phyloP scores from a whole-genome alignment of 2,888 invertebrate genomes.

The Epinotia ramella region DNA sequence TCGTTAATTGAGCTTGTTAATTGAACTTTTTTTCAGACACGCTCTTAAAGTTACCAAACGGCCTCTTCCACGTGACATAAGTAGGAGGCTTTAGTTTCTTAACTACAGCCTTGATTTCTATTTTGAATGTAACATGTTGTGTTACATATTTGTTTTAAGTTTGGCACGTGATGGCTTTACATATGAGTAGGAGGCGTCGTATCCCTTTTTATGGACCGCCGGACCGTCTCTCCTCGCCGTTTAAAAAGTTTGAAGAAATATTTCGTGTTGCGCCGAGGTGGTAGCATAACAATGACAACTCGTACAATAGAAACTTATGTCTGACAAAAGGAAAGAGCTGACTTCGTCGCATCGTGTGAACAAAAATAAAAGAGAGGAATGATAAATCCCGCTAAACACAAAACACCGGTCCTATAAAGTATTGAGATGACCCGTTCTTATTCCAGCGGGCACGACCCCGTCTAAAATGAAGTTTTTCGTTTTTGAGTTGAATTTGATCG shows the following conservation, averaged over 20 bases:
- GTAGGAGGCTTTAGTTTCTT: slow-evolving; percentile 14
- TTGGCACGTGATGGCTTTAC: slow-evolving; percentile 21
- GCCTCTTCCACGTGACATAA: slow-evolving; percentile 32
- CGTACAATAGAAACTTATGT: slow-evolving; percentile 74
- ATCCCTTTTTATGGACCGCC: slow-evolving; percentile 41
- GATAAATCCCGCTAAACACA: slow-evolving; percentile 62
- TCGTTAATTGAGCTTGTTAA: slow-evolving; percentile 70
- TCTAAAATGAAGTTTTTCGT: neutral
- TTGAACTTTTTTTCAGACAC: slow-evolving; percentile 56
- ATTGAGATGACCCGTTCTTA: slow-evolving; percentile 12
- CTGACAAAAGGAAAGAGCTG: slow-evolving; percentile 68
- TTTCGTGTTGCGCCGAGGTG: slow-evolving; percentile 55
- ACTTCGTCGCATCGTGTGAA: slow-evolving; percentile 66
- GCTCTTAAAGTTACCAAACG: slow-evolving; percentile 50
- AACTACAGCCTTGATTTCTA: slow-evolving; percentile 11
- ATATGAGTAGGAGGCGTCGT: neutral
- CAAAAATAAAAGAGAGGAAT: slow-evolving; percentile 69
- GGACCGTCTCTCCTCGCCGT: slow-evolving; percentile 50
- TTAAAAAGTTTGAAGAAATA: slow-evolving; percentile 55
- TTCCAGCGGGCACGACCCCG: neutral
- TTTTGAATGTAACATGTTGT: slow-evolving; percentile 25
- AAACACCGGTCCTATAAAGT: slow-evolving; percentile 8
- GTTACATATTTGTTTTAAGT: slow-evolving; percentile 13
- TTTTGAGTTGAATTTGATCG: neutral
- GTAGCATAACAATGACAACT: slow-evolving; percentile 71